A percentile compares a stretch with the other conserved stretches of the same genome.
Conservation (phyloP, 23 tunicate species). For the Phallusia fumigata region DNA sequence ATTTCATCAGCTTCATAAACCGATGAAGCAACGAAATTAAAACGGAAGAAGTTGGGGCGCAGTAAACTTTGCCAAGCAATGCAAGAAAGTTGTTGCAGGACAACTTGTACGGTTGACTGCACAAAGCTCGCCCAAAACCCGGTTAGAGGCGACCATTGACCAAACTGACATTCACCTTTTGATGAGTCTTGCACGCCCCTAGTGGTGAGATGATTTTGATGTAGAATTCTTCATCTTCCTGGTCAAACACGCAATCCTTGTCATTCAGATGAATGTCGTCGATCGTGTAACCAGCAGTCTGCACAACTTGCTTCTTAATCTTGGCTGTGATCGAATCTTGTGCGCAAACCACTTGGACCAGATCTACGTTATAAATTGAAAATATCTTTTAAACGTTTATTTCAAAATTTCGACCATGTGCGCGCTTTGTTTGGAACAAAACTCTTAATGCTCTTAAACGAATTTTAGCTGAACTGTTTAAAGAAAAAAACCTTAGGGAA, state of each 20-base stretch:
- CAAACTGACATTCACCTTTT: slow-evolving; percentile 31
- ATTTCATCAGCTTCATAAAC: neutral
- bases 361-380: too few species aligned
- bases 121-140: too few species aligned
- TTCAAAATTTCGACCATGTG: too few species aligned
- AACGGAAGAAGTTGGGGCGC: too few species aligned
- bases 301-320: slow-evolving; percentile 70
- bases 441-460: too few species aligned
- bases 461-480: too few species aligned
- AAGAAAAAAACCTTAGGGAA: neutral
- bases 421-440: too few species aligned
- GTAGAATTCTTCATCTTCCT: slow-evolving; percentile 54
- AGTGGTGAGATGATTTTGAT: slow-evolving; percentile 52
- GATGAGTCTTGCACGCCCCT: slow-evolving; percentile 57
- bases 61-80: too few species aligned
- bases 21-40: too few species aligned
- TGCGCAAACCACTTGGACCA: slow-evolving; percentile 72
- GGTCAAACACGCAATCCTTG: slow-evolving; percentile 55
- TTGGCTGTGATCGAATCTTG: slow-evolving; percentile 62
- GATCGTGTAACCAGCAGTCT: slow-evolving; percentile 46
- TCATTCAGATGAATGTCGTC: slow-evolving; percentile 77
- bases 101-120: too few species aligned
- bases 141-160: too few species aligned
- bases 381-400: neutral
- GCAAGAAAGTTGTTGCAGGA: too few species aligned